Base-by-base conservation (phyloP, 2,797 vertebrate genomes). In the Scomberomorus guttatus region DNA sequence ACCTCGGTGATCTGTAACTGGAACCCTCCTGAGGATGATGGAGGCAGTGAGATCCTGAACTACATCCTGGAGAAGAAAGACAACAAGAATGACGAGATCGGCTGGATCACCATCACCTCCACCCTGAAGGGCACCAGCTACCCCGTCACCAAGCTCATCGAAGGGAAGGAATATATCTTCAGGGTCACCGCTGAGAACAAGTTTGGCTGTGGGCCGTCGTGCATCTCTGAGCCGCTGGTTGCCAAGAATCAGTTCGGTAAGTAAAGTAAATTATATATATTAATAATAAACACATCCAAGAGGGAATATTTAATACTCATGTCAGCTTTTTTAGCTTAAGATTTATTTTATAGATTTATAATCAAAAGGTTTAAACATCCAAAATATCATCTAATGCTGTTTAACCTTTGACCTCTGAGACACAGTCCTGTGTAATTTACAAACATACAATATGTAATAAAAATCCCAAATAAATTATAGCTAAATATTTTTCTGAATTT, bases 61-160 rank as follows among this genome's bases (percentile, higher is more conserved):
- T 99, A 99, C 70, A 95, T 97, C 55, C 92, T 99, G 84, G 98
- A 99, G 95, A 99, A 99, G 96, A 99, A 98, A 92, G 98, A 99
- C 91, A 97, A 98, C 81, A 95, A 95, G 63, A 99, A 97, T 52
- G 95, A 97, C 52, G 97, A 97, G 71, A 94, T 96, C 32, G 97
- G 96, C 74, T 99, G 98, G 98, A 96, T 98, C 77, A 96, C 95
- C 59, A 71, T 98, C 85, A 97, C 95, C 46, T 93, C 98, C 79
- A 98, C 97, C 22, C 94, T 98, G 70, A 97, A 97, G 89, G 97
- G 96, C 10, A 96, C 95, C 91, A 98, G 95, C 93, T 97, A 92
- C 85, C 95, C 95, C 27, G 95, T 99, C 64, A 94, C 95, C 76
- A 99, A 99, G 89, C 85, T 99, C 42, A 99, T 99, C 74, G 98